Conservation (phyloP, 2,888 invertebrate species). For the Lathronympha strigana region DNA sequence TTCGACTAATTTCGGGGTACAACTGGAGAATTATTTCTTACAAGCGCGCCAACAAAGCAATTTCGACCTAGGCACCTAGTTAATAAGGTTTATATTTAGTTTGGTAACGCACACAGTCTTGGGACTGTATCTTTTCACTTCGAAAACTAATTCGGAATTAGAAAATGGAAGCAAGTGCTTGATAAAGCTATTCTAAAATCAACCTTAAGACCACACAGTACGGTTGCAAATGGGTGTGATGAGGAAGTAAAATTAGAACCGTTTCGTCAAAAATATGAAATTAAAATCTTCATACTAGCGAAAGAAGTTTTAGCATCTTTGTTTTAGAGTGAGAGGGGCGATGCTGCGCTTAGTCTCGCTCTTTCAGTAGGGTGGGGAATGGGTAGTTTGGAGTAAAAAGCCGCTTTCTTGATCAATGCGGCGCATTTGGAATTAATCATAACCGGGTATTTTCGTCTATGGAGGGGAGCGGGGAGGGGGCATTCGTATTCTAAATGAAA, state of each 20-base stretch:
- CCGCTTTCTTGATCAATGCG: constrained; percentile 84
- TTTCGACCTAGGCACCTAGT: constrained; percentile 55
- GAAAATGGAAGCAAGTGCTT: constrained; percentile 80
- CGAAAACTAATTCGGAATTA: constrained; percentile 83
- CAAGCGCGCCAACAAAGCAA: constrained; percentile 57
- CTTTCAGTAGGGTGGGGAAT: constrained; percentile 58
- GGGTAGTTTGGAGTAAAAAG: constrained; percentile 84
- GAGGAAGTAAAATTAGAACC: constrained; percentile 75
- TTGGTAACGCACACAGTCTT: constrained; percentile 68
- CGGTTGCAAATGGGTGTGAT: constrained; percentile 50
- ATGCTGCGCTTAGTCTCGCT: constrained; percentile 80
- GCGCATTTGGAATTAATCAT: constrained; percentile 84
- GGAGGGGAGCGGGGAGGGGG: constrained; percentile 58
- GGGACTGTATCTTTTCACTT: constrained; percentile 84
- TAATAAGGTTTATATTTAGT: constrained; percentile 57
- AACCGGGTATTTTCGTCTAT: constrained; percentile 84
- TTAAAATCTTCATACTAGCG: constrained; percentile 85
- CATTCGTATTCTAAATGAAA: constrained; percentile 84
- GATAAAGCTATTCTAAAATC: constrained; percentile 43
- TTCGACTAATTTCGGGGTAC: constrained; percentile 85
- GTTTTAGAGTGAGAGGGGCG: constrained; percentile 82
- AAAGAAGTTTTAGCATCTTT: constrained; percentile 85
- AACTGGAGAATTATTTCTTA: constrained; percentile 84
- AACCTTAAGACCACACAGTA: constrained; percentile 45
- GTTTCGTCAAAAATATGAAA: constrained; percentile 84